Evolutionary conservation across 2,113 vertebrate species (phyloP).

Genomic region (Albula glossodonta): DNA sequence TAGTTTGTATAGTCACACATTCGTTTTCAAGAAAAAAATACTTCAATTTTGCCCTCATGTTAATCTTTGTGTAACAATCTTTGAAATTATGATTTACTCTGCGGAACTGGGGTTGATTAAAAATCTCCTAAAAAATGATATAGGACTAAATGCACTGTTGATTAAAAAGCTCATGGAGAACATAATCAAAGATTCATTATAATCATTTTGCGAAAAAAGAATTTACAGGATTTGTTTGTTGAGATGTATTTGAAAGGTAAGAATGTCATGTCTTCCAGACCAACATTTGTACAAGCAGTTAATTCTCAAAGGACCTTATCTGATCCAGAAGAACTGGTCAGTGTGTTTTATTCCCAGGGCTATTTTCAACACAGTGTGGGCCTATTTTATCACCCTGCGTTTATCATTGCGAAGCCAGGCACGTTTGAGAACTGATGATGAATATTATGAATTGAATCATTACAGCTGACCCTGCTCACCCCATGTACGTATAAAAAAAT

Average conservation of each 20-base stretch:
- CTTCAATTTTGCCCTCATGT: constrained; percentile 13
- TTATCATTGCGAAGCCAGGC: background rate
- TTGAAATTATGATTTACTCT: constrained; percentile 23
- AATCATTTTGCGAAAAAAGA: background rate
- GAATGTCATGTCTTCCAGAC: background rate
- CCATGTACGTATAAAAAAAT: background rate
- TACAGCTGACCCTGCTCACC: background rate
- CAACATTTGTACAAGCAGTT: background rate
- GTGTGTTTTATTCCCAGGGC: constrained; percentile 9
- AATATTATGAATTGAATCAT: background rate
- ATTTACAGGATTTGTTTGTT: constrained; percentile 12
- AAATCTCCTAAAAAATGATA: constrained; percentile 18
- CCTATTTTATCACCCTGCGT: background rate
- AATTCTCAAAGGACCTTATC: background rate
- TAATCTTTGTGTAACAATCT: constrained; percentile 19
- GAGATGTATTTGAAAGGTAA: constrained; percentile 7
- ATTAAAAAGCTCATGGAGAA: constrained; percentile 8
- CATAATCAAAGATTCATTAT: constrained; percentile 23
- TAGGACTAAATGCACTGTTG: constrained; percentile 10
- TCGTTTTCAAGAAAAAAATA: constrained; percentile 18
- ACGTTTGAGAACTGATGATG: background rate
- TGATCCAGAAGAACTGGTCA: constrained; percentile 13
- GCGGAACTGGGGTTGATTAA: constrained; percentile 20
- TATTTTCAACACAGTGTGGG: background rate
- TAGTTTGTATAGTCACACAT: constrained; percentile 16